A percentile compares a stretch with the other conserved stretches of the same genome.
Conservation (phyloP, 2,888 invertebrate genomes). For the Trichogramma evanescens region DNA sequence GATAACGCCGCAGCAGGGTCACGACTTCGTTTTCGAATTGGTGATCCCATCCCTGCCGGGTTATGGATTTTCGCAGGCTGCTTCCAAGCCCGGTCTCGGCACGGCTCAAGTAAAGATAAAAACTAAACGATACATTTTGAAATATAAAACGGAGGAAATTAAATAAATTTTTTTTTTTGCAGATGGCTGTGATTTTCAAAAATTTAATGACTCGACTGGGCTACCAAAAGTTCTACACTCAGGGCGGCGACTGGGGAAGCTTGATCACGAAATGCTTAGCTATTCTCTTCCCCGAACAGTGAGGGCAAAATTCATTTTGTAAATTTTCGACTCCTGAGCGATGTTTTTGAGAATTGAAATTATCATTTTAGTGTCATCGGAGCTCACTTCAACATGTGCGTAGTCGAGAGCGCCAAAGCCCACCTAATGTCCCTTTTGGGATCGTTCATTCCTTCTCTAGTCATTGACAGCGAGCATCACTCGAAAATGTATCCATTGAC, state of each 20-base stretch:
- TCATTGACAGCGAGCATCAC: conserved; percentile 51
- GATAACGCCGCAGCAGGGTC: conserved; percentile 49
- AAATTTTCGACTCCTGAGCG: background rate
- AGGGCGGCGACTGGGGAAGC: conserved; percentile 62
- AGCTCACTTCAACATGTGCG: conserved; percentile 61
- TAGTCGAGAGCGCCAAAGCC: conserved; percentile 33
- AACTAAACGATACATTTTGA: conserved; percentile 34
- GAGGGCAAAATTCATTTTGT: background rate
- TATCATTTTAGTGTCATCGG: conserved; percentile 48
- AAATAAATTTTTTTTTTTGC: conserved; percentile 14
- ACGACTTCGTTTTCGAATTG: conserved; percentile 62
- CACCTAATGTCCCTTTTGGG: conserved; percentile 48
- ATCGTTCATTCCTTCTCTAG: conserved; percentile 52
- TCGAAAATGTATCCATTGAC: conserved; percentile 52
- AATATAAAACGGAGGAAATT: background rate
- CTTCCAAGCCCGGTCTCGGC: conserved; percentile 49
- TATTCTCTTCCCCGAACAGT: conserved; percentile 49
- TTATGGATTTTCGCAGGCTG: conserved; percentile 60
- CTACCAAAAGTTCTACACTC: conserved; percentile 51
- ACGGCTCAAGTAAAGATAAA: conserved; percentile 28
- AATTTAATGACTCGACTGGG: conserved; percentile 55
- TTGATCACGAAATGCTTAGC: conserved; percentile 48
- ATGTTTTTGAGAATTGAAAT: background rate
- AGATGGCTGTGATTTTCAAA: conserved; percentile 47
- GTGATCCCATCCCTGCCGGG: conserved; percentile 64